Evolutionary conservation across 1,140 invertebrate species (phyloP).

Genomic region (Drosophila nebulosa): DNA sequence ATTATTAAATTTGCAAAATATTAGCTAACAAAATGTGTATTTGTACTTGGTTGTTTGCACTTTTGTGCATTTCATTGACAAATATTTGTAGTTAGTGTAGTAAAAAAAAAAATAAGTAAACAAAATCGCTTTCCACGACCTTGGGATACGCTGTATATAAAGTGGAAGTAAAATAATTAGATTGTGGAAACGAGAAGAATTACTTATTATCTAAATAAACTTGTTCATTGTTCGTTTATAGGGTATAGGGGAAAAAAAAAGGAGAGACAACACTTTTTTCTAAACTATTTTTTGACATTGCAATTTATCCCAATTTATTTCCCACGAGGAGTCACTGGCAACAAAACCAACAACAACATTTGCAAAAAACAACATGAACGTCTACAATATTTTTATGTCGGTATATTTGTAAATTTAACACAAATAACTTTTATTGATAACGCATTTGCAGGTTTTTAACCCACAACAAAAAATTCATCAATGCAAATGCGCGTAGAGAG

Average conservation of each 20-base stretch:
- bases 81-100: constrained; percentile 6
- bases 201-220: background rate
- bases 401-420: background rate
- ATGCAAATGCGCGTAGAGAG: constrained; percentile 30
- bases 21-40: background rate
- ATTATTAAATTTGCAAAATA: constrained; percentile 7
- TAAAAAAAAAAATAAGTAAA: background rate
- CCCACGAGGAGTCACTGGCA: constrained; percentile 3
- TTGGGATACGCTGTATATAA: background rate
- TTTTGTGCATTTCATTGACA: constrained; percentile 5
- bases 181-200: no score
- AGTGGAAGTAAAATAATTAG: no score
- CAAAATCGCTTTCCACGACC: background rate
- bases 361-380: constrained; percentile 17
- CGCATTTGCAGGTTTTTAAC: constrained; percentile 53
- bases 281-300: background rate
- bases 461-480: background rate
- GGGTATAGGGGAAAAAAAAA: background rate
- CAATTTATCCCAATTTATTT: constrained; percentile 25
- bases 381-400: constrained; percentile 29
- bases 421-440: constrained; percentile 67
- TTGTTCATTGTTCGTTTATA: background rate
- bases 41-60: background rate
- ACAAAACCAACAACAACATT: background rate
- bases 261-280: background rate